These are phyloP conservation scores for Catajapyx aquilonaris DNA, from an alignment of 1,140 invertebrate species.

Conservation along the genomic window DNA sequence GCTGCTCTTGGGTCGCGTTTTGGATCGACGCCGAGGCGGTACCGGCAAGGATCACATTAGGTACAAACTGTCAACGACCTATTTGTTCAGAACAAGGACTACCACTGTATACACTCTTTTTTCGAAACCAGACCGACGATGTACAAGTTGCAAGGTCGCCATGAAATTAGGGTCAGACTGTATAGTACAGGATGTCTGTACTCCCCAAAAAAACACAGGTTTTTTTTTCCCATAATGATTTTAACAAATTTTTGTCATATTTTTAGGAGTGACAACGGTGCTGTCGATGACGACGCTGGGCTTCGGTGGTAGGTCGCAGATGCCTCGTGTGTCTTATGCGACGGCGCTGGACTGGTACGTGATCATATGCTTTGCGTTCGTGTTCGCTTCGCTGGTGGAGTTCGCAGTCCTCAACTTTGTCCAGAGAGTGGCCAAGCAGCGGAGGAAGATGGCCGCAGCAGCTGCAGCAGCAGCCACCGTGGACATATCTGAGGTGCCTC, in stretches of 20 bases:
- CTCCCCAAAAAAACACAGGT: neutral
- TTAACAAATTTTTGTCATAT: neutral
- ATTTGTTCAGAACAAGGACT: no score
- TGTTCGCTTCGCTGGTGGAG: constrained; percentile 35
- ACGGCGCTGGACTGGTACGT: constrained; percentile 38
- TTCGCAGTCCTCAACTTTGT: constrained; percentile 35
- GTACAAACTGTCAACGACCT: no score
- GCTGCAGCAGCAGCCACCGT: no score
- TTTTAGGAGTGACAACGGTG: constrained; percentile 34
- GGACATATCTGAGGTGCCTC: no score
- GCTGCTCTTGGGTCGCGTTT: constrained; percentile 38
- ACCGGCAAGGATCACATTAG: constrained; percentile 32
- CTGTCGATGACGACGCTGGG: constrained; percentile 34
- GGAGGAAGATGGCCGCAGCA: neutral
- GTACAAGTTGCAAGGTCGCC: no score
- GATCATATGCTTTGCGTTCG: constrained; percentile 34
- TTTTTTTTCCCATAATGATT: neutral
- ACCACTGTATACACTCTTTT: no score
- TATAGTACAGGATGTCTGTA: no score
- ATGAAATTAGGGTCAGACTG: no score
- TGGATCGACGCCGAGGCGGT: constrained; percentile 40
- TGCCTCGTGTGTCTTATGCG: constrained; percentile 33
- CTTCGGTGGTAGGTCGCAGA: constrained; percentile 30
- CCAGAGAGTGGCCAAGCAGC: neutral
- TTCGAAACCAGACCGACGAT: no score